Conservation (phyloP, 2,797 vertebrate species). For the Crocodylus rhombifer region DNA sequence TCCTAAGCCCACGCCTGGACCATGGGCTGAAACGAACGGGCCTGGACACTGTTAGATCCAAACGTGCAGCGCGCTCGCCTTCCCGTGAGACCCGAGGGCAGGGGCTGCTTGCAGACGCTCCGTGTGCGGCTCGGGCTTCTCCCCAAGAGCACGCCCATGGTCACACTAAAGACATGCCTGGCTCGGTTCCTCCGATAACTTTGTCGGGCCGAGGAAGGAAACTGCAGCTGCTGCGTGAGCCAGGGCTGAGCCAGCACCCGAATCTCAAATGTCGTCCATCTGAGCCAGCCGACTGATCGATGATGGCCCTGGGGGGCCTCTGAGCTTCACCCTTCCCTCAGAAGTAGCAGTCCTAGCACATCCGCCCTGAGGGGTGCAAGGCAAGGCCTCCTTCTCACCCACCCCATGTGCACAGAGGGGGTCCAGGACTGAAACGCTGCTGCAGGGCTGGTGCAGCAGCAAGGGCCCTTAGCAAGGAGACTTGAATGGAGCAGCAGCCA, state of each 20-base stretch:
- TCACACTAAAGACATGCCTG: background rate
- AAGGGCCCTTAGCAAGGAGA: background rate
- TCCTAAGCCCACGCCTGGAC: background rate
- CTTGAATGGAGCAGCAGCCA: background rate
- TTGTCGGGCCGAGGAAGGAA: background rate
- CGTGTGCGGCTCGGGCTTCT: background rate
- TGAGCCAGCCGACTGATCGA: background rate
- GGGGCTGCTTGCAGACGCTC: background rate
- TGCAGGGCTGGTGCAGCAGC: background rate
- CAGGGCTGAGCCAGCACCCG: background rate
- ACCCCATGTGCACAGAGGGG: background rate
- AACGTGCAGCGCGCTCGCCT: accelerated
- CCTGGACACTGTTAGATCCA: background rate
- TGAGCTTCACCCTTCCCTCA: background rate
- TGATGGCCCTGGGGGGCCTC: background rate
- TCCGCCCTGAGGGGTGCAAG: too few relatives aligned
- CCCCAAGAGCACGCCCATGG: accelerated
- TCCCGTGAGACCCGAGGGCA: background rate
- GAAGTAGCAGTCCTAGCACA: too few relatives aligned
- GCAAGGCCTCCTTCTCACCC: background rate
- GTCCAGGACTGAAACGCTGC: background rate
- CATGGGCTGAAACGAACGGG: background rate
- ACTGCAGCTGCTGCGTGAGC: background rate
- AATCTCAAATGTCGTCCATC: background rate
- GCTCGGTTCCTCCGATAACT: background rate